phyloP scores from a whole-genome alignment of 2,888 invertebrate genomes.

The Chirona hameri region DNA sequence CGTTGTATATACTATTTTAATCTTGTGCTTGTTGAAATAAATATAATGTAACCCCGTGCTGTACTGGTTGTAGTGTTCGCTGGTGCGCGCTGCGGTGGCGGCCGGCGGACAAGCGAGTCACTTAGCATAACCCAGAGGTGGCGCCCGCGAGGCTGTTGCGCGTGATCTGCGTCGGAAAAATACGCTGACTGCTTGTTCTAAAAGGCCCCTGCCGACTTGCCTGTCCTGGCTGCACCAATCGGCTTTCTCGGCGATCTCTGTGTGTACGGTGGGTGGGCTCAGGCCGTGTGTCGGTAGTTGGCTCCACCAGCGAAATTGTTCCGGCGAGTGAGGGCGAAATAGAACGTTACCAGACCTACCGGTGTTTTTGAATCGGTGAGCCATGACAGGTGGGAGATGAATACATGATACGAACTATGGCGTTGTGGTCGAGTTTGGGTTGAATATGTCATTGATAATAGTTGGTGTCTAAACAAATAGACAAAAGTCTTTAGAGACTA shows the following conservation, averaged over 20 bases:
- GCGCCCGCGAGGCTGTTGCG: neutral
- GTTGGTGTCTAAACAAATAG: too few species aligned
- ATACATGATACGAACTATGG: too few species aligned
- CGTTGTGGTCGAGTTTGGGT: too few species aligned
- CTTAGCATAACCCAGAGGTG: too few species aligned
- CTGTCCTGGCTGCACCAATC: neutral
- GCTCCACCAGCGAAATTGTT: neutral
- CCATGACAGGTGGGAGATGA: too few species aligned
- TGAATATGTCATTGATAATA: too few species aligned
- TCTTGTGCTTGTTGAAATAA: neutral
- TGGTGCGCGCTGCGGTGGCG: neutral
- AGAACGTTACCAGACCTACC: neutral
- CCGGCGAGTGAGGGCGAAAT: neutral
- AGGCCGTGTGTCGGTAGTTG: neutral
- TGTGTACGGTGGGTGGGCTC: neutral
- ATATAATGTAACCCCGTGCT: neutral
- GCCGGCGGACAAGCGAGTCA: too few species aligned
- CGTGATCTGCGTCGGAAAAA: neutral
- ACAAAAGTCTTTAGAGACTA: too few species aligned
- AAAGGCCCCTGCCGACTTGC: neutral
- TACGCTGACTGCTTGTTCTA: neutral
- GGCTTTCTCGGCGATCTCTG: constrained; percentile 5
- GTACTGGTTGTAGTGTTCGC: neutral
- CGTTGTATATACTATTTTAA: neutral
- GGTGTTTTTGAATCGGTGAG: too few species aligned